Evolutionary conservation across 2,888 invertebrate species (phyloP).

Genomic region (Tridacna gigas): DNA sequence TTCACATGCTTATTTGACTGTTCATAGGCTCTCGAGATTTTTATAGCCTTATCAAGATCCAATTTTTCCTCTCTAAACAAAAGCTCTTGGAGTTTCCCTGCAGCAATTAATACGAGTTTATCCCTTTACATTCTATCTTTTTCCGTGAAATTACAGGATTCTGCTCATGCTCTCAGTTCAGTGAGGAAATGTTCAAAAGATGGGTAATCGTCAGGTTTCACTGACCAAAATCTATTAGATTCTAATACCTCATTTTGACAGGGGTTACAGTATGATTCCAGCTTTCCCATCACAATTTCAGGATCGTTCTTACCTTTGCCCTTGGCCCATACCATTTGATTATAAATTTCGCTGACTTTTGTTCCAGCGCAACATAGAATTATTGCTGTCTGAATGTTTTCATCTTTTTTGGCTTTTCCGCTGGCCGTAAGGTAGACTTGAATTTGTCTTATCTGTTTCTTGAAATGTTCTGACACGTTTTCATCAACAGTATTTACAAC

Average conservation of each 20-base stretch:
- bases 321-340: conserved; percentile 30
- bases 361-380: neutral
- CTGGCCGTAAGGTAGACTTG: too few species aligned
- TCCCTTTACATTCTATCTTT: conserved; percentile 20
- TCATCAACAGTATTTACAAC: too few species aligned
- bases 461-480: too few species aligned
- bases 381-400: too few species aligned
- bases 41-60: conserved; percentile 36
- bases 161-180: conserved; percentile 37
- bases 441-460: too few species aligned
- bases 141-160: conserved; percentile 49
- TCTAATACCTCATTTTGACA: conserved; percentile 50
- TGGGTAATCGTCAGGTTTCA: conserved; percentile 17
- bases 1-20: conserved; percentile 52
- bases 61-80: neutral
- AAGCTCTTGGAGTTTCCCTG: neutral
- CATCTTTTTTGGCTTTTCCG: too few species aligned
- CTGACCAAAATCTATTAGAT: conserved; percentile 53
- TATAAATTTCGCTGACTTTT: conserved; percentile 35
- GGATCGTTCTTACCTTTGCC: conserved; percentile 6
- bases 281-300: conserved; percentile 19
- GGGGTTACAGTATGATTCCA: conserved; percentile 53
- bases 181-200: conserved; percentile 49
- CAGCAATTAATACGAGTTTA: conserved; percentile 5
- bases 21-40: conserved; percentile 49